Evolutionary conservation across 2,888 invertebrate genomes (phyloP).

Genomic region (Caenorhabditis panamensis): DNA sequence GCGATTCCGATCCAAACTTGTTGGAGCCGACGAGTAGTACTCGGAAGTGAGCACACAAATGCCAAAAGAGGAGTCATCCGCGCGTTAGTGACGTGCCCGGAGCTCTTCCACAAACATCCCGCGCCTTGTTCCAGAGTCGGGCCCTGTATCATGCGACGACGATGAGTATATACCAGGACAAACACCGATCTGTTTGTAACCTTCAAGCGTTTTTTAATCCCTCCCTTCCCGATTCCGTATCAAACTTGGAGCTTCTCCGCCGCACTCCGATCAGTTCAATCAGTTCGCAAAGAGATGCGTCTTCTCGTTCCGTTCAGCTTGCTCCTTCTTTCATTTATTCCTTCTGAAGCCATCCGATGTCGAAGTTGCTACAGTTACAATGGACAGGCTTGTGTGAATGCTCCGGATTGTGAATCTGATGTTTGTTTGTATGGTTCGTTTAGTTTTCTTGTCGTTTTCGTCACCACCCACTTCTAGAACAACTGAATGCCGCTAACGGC

Average conservation of each 20-base stretch:
- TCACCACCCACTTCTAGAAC: slow-evolving; percentile 50
- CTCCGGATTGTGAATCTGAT: slow-evolving; percentile 61
- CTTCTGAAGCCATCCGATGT: slow-evolving; percentile 51
- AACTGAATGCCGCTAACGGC: slow-evolving; percentile 48
- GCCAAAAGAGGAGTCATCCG: slow-evolving; percentile 31
- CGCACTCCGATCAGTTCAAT: neutral
- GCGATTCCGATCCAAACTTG: slow-evolving; percentile 10
- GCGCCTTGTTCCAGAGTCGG: slow-evolving; percentile 48
- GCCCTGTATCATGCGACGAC: slow-evolving; percentile 41
- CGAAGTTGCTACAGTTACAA: slow-evolving; percentile 65
- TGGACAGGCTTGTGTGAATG: slow-evolving; percentile 65
- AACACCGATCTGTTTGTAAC: slow-evolving; percentile 53
- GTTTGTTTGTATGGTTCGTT: slow-evolving; percentile 52
- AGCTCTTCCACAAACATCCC: slow-evolving; percentile 36
- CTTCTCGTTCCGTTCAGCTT: slow-evolving; percentile 1
- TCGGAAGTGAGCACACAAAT: slow-evolving; percentile 11
- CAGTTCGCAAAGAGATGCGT: no score
- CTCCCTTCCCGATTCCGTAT: neutral
- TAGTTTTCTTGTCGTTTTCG: no score
- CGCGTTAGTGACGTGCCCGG: slow-evolving; percentile 20
- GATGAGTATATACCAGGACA: slow-evolving; percentile 21
- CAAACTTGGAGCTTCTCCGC: slow-evolving; percentile 5
- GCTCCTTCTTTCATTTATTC: neutral
- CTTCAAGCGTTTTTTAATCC: slow-evolving; percentile 41
- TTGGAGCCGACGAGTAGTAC: neutral